phyloP scores from a whole-genome alignment of 2,113 vertebrate genomes.

The Andinoacara biseriatus region DNA sequence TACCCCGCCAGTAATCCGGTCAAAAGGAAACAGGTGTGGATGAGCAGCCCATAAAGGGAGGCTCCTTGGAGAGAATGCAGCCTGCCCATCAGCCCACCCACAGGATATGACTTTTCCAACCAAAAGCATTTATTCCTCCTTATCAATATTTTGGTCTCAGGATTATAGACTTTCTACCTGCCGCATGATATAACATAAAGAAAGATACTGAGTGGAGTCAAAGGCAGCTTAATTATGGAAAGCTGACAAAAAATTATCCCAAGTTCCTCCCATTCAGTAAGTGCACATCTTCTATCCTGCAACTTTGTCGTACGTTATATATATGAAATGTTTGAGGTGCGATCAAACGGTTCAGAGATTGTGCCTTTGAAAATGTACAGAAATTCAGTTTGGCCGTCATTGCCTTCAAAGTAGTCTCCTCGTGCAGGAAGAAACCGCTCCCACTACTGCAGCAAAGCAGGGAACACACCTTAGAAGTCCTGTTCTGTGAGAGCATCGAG shows the following conservation, averaged over 20 bases:
- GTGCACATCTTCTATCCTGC: not conserved
- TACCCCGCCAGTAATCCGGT: no score
- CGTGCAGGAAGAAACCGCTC: not conserved
- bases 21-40: no score
- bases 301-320: not conserved
- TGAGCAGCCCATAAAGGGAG: no score
- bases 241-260: no score
- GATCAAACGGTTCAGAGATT: not conserved
- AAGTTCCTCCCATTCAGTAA: no score
- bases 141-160: not conserved
- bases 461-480: not conserved
- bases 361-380: not conserved
- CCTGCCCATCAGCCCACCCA: not conserved
- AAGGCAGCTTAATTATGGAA: no score
- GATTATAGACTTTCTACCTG: no score
- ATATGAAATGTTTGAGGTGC: not conserved
- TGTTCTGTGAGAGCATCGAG: not conserved
- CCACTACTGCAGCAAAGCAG: no score
- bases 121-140: not conserved
- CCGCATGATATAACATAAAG: no score
- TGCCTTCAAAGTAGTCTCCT: not conserved
- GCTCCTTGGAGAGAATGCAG: no score
- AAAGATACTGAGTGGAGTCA: no score
- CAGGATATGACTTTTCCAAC: not conserved
- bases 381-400: not conserved